Base-by-base conservation (phyloP, 2,797 vertebrate genomes). In the Acridotheres tristis region DNA sequence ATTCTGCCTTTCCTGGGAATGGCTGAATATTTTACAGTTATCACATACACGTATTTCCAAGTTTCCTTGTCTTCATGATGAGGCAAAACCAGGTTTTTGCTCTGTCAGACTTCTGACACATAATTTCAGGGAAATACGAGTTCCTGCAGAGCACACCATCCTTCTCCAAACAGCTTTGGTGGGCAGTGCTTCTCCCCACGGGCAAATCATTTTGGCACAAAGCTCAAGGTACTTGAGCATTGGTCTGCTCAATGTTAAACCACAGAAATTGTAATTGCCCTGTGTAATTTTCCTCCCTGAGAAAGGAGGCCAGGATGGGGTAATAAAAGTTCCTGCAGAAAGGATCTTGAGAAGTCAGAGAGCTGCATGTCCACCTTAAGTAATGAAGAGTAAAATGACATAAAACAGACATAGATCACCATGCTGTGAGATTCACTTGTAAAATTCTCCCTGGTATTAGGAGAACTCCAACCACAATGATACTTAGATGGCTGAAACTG, bases 321-420 rank as follows among this genome's bases (percentile, higher is more conserved):
- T 48, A 72, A 65, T 1, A 12, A 34, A 90, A 38, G 10, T 32
- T 23, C 16, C 55, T 55, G 14, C 13, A 78, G 13, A 85, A 87
- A 36, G 21, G 13, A 23, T 51, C 38, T 72, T 29, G n/a, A 81
- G 11, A 81, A 78, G 47, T 79, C 38, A 76, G 54, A 30, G 3
- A 77, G 7, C 14, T 74, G 14, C 14, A 66, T 58, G 17, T 81
- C 62, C 25, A 65, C 15, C 9, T 68, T 58, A 63, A 66, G 11
- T 74, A 25, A 25, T 12, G 18, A 53, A 13, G 25, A 81, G 10
- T 62, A 29, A 81, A 88, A 45, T 63, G 6, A 15, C 8, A 34
- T 1, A 14, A 65, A 78, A 66, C 1, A 78, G 30, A 47, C 25
- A 13, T 16, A 82, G n/a, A 68, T 26, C 0, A 0, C 23, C 26